phyloP scores from a whole-genome alignment of 1,140 invertebrate species.

The Campoletis sonorensis region DNA sequence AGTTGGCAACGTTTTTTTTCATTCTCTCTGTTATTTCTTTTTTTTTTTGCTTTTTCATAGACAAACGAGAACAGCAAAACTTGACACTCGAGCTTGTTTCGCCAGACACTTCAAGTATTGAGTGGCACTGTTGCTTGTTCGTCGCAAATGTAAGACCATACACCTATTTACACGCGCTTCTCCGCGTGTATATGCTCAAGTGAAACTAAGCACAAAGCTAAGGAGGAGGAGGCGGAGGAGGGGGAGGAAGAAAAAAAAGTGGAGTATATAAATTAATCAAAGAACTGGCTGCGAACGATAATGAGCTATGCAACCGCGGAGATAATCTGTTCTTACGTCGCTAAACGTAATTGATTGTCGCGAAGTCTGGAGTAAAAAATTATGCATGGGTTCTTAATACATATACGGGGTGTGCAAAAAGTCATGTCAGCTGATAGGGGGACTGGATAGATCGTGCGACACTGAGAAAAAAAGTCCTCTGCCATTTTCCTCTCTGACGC shows the following conservation, averaged over 20 bases:
- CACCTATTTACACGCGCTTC: not conserved
- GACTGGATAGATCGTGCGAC: no score
- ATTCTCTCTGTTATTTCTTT: not conserved
- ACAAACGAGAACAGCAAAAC: slow-evolving; percentile 2
- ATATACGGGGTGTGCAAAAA: not conserved
- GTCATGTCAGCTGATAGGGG: not conserved
- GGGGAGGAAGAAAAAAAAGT: no score
- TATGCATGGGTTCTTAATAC: not conserved
- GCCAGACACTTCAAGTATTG: not conserved
- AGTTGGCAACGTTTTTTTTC: not conserved
- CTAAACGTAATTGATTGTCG: not conserved
- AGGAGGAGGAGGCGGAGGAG: no score
- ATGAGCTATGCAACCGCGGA: not conserved
- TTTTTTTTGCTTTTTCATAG: not conserved
- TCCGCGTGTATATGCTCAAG: not conserved
- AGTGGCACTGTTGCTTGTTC: slow-evolving; percentile 10
- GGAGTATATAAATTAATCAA: not conserved
- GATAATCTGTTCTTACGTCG: not conserved
- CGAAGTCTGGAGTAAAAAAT: not conserved
- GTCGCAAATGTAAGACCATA: not conserved
- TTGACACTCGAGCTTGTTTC: not conserved
- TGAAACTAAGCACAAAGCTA: not conserved
- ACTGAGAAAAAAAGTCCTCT: no score
- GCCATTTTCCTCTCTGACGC: no score
- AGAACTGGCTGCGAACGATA: not conserved